Conservation (phyloP, 1,140 invertebrate genomes). For the Calliopsis andreniformis region DNA sequence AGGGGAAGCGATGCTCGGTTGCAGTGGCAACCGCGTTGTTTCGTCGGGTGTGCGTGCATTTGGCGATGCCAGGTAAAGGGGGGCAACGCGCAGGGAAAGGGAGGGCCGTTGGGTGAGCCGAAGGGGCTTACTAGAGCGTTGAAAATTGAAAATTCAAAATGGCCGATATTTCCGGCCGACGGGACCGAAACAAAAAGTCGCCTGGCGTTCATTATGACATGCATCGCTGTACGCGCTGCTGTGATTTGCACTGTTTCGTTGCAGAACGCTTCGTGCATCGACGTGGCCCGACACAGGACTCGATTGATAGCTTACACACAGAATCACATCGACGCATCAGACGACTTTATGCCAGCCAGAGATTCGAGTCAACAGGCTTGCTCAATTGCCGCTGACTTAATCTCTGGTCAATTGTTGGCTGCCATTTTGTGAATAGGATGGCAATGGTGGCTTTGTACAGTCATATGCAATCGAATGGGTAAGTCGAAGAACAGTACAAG, state of each 20-base stretch:
- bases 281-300: neutral
- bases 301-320: neutral
- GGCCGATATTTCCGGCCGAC: slow-evolving; percentile 82
- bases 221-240: slow-evolving; percentile 79
- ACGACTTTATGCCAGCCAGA: too few relatives aligned
- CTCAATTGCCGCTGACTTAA: too few relatives aligned
- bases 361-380: too few relatives aligned
- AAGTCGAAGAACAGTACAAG: too few relatives aligned
- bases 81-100: slow-evolving; percentile 4
- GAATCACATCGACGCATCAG: too few relatives aligned
- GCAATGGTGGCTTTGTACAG: too few relatives aligned
- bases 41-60: slow-evolving; percentile 21
- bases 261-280: slow-evolving; percentile 64
- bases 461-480: too few relatives aligned
- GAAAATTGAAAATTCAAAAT: slow-evolving; percentile 83
- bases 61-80: slow-evolving; percentile 26
- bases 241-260: slow-evolving; percentile 81
- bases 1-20: neutral
- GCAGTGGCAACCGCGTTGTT: neutral
- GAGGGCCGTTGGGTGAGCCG: slow-evolving; percentile 53
- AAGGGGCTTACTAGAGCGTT: slow-evolving; percentile 81
- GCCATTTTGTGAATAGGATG: too few relatives aligned
- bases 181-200: slow-evolving; percentile 82
- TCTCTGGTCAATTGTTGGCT: too few relatives aligned
- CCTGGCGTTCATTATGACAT: slow-evolving; percentile 81